Evolutionary conservation across 2,113 vertebrate genomes (phyloP).

Genomic region (Haemorhous mexicanus): DNA sequence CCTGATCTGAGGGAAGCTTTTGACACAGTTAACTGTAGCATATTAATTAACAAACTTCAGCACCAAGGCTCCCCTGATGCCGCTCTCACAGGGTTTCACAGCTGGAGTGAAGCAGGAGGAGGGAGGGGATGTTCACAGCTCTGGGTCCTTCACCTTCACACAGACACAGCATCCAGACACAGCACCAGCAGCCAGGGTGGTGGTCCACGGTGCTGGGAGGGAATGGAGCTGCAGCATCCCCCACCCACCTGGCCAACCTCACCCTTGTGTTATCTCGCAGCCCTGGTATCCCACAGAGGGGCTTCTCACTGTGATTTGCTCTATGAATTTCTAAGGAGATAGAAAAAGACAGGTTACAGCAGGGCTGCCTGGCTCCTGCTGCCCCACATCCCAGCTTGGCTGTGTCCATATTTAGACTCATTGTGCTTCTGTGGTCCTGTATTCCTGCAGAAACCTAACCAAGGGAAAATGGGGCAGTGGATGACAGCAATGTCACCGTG

Average conservation of each 20-base stretch:
- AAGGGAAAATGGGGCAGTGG: background rate
- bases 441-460: background rate
- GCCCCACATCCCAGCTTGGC: background rate
- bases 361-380: background rate
- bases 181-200: rapidly evolving
- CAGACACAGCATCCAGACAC: background rate
- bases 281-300: background rate
- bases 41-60: slow-evolving; percentile 56
- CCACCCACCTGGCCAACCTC: background rate
- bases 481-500: background rate
- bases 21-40: slow-evolving; percentile 34
- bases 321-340: background rate
- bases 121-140: background rate
- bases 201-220: background rate
- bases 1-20: slow-evolving; percentile 41
- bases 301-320: background rate
- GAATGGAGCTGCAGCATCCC: background rate
- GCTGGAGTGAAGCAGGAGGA: background rate
- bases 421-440: rapidly evolving
- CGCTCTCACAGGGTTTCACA: slow-evolving; percentile 23
- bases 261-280: background rate
- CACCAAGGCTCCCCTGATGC: background rate
- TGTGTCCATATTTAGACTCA: rapidly evolving
- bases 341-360: background rate
- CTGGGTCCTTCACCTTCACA: background rate